Evolutionary conservation across 2,888 invertebrate genomes (phyloP).

Genomic region (Orthonevra nobilis): DNA sequence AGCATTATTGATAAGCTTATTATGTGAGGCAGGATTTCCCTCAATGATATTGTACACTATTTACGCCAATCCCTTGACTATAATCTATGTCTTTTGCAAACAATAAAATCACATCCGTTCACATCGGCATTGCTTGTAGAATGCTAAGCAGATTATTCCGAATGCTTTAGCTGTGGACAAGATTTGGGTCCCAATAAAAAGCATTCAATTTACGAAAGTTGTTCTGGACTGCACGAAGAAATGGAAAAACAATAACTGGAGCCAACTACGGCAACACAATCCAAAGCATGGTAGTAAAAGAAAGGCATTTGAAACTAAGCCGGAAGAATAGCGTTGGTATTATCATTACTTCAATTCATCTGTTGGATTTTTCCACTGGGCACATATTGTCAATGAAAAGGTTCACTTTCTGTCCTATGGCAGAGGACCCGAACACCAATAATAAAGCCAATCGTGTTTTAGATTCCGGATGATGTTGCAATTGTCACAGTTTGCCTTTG

Average conservation of each 20-base stretch:
- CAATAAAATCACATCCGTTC: slow-evolving; percentile 56
- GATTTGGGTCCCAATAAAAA: slow-evolving; percentile 59
- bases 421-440: slow-evolving; percentile 9
- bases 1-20: slow-evolving; percentile 42
- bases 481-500: slow-evolving; percentile 46
- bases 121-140: slow-evolving; percentile 40
- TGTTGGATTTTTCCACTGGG: slow-evolving; percentile 35
- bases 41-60: slow-evolving; percentile 32
- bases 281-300: not conserved
- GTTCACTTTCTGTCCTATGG: slow-evolving; percentile 32
- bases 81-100: slow-evolving; percentile 54
- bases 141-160: slow-evolving; percentile 47
- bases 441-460: slow-evolving; percentile 41
- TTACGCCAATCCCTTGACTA: slow-evolving; percentile 44
- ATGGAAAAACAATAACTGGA: slow-evolving; percentile 44
- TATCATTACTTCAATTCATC: slow-evolving; percentile 51
- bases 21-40: slow-evolving; percentile 44
- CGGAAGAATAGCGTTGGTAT: slow-evolving; percentile 17
- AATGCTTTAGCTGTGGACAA: slow-evolving; percentile 51
- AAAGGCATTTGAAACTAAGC: slow-evolving; percentile 30
- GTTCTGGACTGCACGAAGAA: slow-evolving; percentile 24
- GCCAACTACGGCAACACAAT: slow-evolving; percentile 11
- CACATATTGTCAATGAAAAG: slow-evolving; percentile 42
- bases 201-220: slow-evolving; percentile 59
- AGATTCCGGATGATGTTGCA: slow-evolving; percentile 33